Conservation (phyloP, 2,888 invertebrate genomes). For the Sminthurinus aureus region DNA sequence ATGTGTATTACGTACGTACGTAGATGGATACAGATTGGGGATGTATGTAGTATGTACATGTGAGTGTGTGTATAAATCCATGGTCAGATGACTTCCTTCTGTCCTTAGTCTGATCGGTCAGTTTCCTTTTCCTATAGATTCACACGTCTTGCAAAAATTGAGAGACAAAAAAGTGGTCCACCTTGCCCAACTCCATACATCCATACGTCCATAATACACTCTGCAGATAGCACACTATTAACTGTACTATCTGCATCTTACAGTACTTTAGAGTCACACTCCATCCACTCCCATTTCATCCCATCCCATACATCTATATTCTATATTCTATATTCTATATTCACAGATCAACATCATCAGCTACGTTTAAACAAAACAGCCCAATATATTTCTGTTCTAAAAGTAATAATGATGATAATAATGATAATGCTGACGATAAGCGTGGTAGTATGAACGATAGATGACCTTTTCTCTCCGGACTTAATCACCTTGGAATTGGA, state of each 20-base stretch:
- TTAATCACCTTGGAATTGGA: slow-evolving; percentile 42
- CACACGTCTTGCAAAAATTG: neutral
- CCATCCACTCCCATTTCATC: too few species aligned
- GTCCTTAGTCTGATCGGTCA: slow-evolving; percentile 55
- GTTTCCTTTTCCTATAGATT: slow-evolving; percentile 53
- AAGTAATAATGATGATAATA: neutral
- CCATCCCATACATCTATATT: neutral
- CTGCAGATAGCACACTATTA: too few species aligned
- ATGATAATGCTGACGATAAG: too few species aligned
- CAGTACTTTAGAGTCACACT: too few species aligned
- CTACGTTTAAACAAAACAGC: neutral
- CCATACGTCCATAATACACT: too few species aligned
- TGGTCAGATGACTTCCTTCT: slow-evolving; percentile 55
- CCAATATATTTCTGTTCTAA: neutral
- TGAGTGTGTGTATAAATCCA: slow-evolving; percentile 41
- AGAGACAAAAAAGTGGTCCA: slow-evolving; percentile 53
- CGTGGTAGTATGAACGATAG: neutral
- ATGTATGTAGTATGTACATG: neutral
- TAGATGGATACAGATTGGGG: slow-evolving; percentile 12
- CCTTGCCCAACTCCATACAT: slow-evolving; percentile 46
- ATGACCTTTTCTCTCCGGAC: slow-evolving; percentile 56
- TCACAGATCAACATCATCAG: too few species aligned
- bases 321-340: neutral
- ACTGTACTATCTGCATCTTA: too few species aligned
- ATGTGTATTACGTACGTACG: neutral